Percentiles rank a stretch among this genome's conserved stretches.
Evolutionary conservation across 92 coral and sea anemone genomes (phyloP).

Genomic region (Epizoanthus fatuus): DNA sequence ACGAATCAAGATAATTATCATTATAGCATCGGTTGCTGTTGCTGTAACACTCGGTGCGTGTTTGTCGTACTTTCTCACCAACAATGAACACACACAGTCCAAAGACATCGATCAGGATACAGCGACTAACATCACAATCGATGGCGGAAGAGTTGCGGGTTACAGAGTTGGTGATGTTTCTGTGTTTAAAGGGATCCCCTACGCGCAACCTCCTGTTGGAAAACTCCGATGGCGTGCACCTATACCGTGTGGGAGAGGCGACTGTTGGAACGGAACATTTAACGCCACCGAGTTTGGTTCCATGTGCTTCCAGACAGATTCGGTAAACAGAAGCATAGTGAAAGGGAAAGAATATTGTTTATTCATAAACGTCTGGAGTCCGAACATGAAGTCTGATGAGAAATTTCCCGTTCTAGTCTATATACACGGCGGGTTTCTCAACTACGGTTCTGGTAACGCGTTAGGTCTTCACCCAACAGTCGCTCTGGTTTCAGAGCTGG

Average conservation of each 20-base stretch:
- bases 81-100: not conserved
- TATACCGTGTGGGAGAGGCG: constrained; percentile 51
- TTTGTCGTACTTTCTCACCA: not conserved
- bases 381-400: constrained; percentile 33
- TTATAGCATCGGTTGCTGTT: not conserved
- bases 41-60: not conserved
- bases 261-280: constrained; percentile 80
- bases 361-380: constrained; percentile 78
- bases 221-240: constrained; percentile 73
- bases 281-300: constrained; percentile 69
- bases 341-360: constrained; percentile 79
- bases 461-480: constrained; percentile 68
- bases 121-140: constrained; percentile 20
- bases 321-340: constrained; percentile 21
- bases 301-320: constrained; percentile 70
- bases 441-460: constrained; percentile 70
- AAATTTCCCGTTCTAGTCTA: constrained; percentile 73
- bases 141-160: constrained; percentile 67
- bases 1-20: not conserved
- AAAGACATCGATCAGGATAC: constrained; percentile 5
- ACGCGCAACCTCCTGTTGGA: constrained; percentile 55
- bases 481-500: constrained; percentile 66
- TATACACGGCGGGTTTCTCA: constrained; percentile 73
- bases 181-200: constrained; percentile 83
- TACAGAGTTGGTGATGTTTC: constrained; percentile 42